Base-by-base conservation (phyloP, 2,888 invertebrate genomes). In the Selenia dentaria region DNA sequence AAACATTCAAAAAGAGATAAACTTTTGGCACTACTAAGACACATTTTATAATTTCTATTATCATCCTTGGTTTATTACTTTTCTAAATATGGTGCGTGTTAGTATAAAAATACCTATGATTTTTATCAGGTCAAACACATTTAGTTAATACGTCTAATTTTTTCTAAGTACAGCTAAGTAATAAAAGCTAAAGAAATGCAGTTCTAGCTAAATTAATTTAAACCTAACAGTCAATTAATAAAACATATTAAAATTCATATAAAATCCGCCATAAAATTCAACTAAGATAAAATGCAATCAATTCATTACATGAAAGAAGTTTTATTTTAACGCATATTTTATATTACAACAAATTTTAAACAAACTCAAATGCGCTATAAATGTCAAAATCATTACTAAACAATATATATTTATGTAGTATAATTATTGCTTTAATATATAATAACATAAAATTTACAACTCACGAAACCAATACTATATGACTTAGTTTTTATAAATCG, bases 1-100 rank as follows among this genome's bases (percentile, higher is more conserved):
- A 67, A 64, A 69, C 71, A 68, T 56, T 53, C 29, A 36, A 55
- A 57, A 51, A 34, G 54, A 64, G 62, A 60, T 72, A 67, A 51
- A 71, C 36, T 70, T 37, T 82, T 83, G 81, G 81, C 82, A 82
- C 82, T 75, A 79, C 67, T 79, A 80, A 80, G 77, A 79, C 79
- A 77, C 79, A 74, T 73, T 72, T 72, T 51, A 47, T 42, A 39
- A 22, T 8, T 50, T 8, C 41, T 32, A 10, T 31, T 11, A 16
- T 3, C 16, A 16, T 16, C 4, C n/a, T 16, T 2, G 3, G 1
- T 53, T 46, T 43, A 34, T 25, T 38, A 36, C 43, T 44, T 25
- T 44, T 43, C 39, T 51, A 31, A 39, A 46, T 51, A 43, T 51
- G 36, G 42, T 44, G 36, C 43, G 47, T 52, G 45, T 14, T 26